phyloP scores from a whole-genome alignment of 2,113 vertebrate species.

The Apteryx owenii region DNA sequence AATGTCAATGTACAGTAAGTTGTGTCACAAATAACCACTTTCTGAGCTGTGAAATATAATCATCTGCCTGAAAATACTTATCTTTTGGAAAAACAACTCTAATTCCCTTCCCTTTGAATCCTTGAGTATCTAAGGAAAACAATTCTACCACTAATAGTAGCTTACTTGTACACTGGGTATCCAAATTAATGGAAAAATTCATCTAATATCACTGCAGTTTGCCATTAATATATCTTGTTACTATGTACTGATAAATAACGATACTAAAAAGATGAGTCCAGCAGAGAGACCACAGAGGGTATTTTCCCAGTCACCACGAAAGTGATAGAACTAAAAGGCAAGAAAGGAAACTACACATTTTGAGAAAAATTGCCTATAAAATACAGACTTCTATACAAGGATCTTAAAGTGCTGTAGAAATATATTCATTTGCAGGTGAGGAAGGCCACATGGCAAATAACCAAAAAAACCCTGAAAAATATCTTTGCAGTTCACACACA shows the following conservation, averaged over 20 bases:
- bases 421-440: neutral
- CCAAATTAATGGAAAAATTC: neutral
- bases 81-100: neutral
- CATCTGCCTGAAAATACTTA: neutral
- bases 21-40: neutral
- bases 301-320: neutral
- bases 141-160: neutral
- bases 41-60: neutral
- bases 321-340: neutral
- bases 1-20: neutral
- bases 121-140: neutral
- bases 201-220: neutral
- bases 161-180: neutral
- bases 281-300: neutral
- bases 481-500: too few relatives aligned
- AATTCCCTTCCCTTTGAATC: neutral
- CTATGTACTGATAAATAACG: neutral
- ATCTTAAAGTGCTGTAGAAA: neutral
- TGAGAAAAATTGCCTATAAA: neutral
- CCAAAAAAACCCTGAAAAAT: neutral
- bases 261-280: neutral
- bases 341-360: neutral
- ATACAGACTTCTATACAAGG: neutral
- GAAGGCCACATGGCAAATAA: neutral
- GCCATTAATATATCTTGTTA: neutral